Evolutionary conservation across 2,113 vertebrate genomes (phyloP).

Genomic region (Pholis gunnellus): DNA sequence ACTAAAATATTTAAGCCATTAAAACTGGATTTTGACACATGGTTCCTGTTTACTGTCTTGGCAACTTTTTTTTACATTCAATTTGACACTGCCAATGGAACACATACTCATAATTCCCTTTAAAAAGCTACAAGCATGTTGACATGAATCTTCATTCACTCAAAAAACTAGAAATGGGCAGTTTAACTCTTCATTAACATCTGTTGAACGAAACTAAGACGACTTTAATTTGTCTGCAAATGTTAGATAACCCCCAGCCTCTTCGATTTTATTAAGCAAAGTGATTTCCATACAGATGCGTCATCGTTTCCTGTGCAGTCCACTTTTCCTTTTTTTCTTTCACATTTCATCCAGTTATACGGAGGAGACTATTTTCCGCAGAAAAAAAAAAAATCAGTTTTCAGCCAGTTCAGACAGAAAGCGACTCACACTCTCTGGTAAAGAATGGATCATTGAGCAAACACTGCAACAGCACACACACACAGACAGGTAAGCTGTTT

Average conservation of each 20-base stretch:
- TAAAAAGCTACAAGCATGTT: background rate
- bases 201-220: background rate
- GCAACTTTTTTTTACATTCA: background rate
- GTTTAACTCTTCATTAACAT: background rate
- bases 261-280: constrained; percentile 46
- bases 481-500: constrained; percentile 55
- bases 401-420: constrained; percentile 63
- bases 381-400: constrained; percentile 47
- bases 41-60: background rate
- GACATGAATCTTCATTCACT: background rate
- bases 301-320: constrained; percentile 82
- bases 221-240: background rate
- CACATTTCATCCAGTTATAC: constrained; percentile 59
- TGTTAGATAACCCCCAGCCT: constrained; percentile 28
- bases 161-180: background rate
- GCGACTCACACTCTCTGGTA: constrained; percentile 32
- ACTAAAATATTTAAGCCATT: background rate
- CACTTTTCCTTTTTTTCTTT: constrained; percentile 54
- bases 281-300: constrained; percentile 72
- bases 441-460: constrained; percentile 75
- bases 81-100: background rate
- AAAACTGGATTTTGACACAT: background rate
- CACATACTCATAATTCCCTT: background rate
- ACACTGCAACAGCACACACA: constrained; percentile 15
- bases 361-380: constrained; percentile 66